These are phyloP conservation scores for Oscheius myriophilus DNA, from an alignment of 2,888 invertebrate genomes.

Conservation along the genomic window DNA sequence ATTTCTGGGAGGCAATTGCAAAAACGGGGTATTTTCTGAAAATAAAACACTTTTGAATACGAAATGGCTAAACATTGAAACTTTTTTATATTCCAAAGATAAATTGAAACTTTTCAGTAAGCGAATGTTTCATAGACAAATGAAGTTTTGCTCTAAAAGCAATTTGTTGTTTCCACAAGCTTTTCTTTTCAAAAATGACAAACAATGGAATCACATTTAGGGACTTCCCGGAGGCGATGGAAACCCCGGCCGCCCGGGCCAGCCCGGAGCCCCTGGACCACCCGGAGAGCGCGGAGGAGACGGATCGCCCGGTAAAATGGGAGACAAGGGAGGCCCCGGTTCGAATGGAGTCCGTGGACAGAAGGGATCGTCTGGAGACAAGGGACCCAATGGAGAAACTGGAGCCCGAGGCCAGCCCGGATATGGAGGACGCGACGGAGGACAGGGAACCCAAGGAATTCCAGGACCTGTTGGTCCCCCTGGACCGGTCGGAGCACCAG, in stretches of 20 bases:
- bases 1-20: no score
- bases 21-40: no score
- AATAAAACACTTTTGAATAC: no score
- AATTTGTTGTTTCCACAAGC: neutral
- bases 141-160: no score
- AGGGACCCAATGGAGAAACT: constrained; percentile 26
- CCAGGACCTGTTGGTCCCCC: constrained; percentile 39
- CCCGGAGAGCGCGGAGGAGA: constrained; percentile 44
- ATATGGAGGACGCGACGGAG: constrained; percentile 42
- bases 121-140: no score
- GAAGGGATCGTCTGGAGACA: constrained; percentile 19
- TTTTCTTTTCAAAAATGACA: neutral
- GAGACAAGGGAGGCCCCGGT: constrained; percentile 33
- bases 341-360: constrained; percentile 7
- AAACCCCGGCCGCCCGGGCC: constrained; percentile 39
- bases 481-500: constrained; percentile 29
- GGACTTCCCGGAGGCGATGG: constrained; percentile 41
- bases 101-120: no score
- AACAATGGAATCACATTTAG: constrained; percentile 8
- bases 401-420: constrained; percentile 41
- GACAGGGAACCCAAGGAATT: constrained; percentile 28
- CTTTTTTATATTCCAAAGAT: no score
- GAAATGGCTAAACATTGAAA: no score
- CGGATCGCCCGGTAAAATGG: constrained; percentile 46
- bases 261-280: constrained; percentile 42